Conservation (phyloP, 2,113 vertebrate genomes). For the Amia ocellicauda region DNA sequence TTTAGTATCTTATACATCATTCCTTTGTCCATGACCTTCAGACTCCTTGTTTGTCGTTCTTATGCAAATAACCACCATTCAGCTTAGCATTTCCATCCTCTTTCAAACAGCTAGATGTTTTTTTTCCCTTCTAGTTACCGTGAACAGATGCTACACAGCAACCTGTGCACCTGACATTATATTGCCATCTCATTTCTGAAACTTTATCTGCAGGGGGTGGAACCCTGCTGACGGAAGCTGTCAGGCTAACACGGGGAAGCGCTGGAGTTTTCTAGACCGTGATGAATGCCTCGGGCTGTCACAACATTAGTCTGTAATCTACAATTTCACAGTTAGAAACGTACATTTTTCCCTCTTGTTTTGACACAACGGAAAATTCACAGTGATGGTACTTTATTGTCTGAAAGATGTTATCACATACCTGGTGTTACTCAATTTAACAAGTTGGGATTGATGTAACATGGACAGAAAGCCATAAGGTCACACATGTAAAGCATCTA, state of each 20-base stretch:
- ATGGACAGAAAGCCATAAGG: too few species aligned
- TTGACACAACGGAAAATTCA: conserved; percentile 25
- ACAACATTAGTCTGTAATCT: conserved; percentile 2
- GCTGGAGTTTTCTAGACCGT: conserved; percentile 39
- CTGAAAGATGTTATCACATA: neutral
- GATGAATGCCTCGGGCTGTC: conserved; percentile 36
- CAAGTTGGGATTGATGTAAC: neutral
- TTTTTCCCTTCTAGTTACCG: conserved; percentile 21
- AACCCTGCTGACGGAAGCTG: conserved; percentile 30
- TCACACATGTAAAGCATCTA: too few species aligned
- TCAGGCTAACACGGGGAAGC: conserved; percentile 36
- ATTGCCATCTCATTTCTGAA: conserved; percentile 32
- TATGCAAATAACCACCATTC: neutral
- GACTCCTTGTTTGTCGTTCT: neutral
- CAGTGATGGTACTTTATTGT: neutral
- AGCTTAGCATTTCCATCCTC: neutral
- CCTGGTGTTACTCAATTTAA: conserved; percentile 1
- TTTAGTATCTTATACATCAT: neutral
- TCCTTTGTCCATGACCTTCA: neutral
- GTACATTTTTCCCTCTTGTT: conserved; percentile 35
- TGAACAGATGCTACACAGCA: conserved; percentile 40
- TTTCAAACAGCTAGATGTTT: neutral
- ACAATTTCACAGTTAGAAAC: conserved; percentile 17
- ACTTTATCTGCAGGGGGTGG: conserved; percentile 27
- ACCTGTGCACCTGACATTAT: neutral